Base-by-base conservation (phyloP, 2,113 vertebrate species). In the Oenanthe oenanthe region DNA sequence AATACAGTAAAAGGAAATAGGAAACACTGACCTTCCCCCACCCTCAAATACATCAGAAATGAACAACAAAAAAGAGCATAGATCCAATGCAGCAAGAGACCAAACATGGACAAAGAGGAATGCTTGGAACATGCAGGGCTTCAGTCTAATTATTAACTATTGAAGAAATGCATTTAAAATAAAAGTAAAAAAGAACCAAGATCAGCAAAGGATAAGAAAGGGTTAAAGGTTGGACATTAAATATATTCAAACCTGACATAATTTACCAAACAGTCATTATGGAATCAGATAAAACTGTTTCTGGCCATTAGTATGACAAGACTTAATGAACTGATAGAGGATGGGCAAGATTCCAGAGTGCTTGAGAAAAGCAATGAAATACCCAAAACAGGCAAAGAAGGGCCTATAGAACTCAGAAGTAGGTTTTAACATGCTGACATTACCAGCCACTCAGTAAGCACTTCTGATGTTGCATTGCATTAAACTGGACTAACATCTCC, bases 21-120 rank as follows among this genome's bases (percentile, higher is more conserved):
- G 18, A 50, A 78, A 81, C 70, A 7, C 0, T 19, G 28, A n/a
- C 19, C 4, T 54, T 13, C 15, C 3, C 16, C 19, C 2, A 3
- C 6, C 2, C 21, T 11, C 40, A 36, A 57, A 53, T 29, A 57
- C 12, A 34, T 22, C 19, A 72, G 38, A 80, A 76, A 80, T 25
- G 48, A 87, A 40, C 1, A 3, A 40, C 28, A 67, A 80, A 89
- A 43, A 83, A 74, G 56, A 87, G 6, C 9, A 79, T 12, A 53
- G 20, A 79, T 25, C 20, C 7, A 16, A n/a, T n/a, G 22, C 17
- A 42, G 36, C 60, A 51, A 45, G 50, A 56, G 20, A 45, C 40
- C 40, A 31, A 66, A 36, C 40, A 56, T 0, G 0, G n/a, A n/a
- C 26, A 71, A 47, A 85, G 12, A 83, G n/a, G 57, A 78, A 61